Evolutionary conservation across 2,888 invertebrate species (phyloP), one percentile per base, ranked within the genome.

Genomic region (Drosophila stalkeri): DNA sequence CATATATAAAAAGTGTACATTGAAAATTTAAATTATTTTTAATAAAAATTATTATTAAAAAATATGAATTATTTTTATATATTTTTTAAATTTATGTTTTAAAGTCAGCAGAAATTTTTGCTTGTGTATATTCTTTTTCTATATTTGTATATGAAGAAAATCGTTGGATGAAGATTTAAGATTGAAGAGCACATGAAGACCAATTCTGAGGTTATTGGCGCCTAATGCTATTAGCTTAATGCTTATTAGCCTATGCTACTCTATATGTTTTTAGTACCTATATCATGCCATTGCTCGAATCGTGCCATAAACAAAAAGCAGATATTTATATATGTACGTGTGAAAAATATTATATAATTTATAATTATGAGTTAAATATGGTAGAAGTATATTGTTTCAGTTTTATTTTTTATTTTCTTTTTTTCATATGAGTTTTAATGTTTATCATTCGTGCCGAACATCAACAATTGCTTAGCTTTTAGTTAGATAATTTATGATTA

Each of bases 171-270:
- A 46, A 55, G 27, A 27, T 59, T 60, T 52, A 46, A 41, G 27
- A 27, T 59, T 49, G 47, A 82, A 59, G 59, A 61, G 70, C 64
- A 65, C 74, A 56, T 87, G 86, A 86, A 89, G 74, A 87, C 86
- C 86, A 89, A 89, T 85, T 77, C 88, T 89, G 90, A 86, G 86
- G 90, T 80, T 82, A 87, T 87, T 77, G 78, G 85, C 66, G 62
- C 56, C 85, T 84, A 82, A 71, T 55, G 54, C 75, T 89, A n/a
- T n/a, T n/a, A 81, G 54, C 72, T 89, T 89, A 87, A 37, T 39
- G 37, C 63, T 65, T 74, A 55, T 37, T 33, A 51, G 66, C 55
- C 23, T 80, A 69, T 56, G 20, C 46, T 73, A 59, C 16, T 37
- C 12, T 62, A 37, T 57, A 46, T 64, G 49, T 37, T 7, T 75